These are phyloP conservation scores for Acropora yongei DNA, from an alignment of 64 coral and sea anemone species.

Conservation along the genomic window DNA sequence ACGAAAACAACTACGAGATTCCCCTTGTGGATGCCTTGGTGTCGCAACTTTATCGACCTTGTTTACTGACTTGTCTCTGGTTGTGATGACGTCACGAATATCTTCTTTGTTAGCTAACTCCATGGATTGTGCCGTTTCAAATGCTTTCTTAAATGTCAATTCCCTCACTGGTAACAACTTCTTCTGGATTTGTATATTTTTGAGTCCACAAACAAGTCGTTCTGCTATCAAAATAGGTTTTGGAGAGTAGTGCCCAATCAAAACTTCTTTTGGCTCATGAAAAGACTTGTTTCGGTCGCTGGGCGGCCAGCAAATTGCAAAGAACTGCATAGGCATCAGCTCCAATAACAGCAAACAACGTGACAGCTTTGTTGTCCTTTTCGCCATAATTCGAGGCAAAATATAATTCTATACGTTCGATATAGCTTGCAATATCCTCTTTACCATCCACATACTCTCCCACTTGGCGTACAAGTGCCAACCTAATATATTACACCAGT, in stretches of 20 bases:
- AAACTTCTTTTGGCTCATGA: constrained; percentile 10
- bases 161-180: constrained; percentile 25
- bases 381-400: too few species aligned
- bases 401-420: too few species aligned
- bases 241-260: constrained; percentile 47
- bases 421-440: too few species aligned
- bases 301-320: constrained; percentile 61
- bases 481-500: too few species aligned
- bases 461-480: too few species aligned
- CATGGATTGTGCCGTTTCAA: constrained; percentile 28
- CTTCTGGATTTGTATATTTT: neutral
- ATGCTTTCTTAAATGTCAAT: constrained; percentile 24
- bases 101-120: constrained; percentile 9
- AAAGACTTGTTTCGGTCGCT: constrained; percentile 41
- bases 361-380: neutral
- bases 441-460: too few species aligned
- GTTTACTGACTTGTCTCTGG: neutral
- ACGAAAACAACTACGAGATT: neutral
- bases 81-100: neutral
- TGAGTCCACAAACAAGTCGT: neutral
- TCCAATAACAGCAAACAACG: neutral
- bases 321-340: constrained; percentile 6
- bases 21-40: neutral
- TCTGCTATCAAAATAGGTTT: neutral
- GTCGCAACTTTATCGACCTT: neutral